These are phyloP conservation scores for Atta texana DNA, from an alignment of 1,140 invertebrate species.

Conservation along the genomic window DNA sequence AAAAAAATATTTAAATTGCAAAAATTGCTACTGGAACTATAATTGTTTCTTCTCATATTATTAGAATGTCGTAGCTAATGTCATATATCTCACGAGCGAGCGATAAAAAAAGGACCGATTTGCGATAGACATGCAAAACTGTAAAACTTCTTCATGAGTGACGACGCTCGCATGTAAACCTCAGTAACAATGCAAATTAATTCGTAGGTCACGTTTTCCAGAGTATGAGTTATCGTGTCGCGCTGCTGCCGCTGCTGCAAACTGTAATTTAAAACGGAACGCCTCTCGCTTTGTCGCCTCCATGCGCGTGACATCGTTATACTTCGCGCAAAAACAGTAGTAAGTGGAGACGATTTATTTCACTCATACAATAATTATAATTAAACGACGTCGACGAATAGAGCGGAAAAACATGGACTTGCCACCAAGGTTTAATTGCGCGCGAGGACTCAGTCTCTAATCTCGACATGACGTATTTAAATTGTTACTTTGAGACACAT, in stretches of 20 bases:
- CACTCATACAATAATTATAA: constrained; percentile 59
- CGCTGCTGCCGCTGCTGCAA: constrained; percentile 24
- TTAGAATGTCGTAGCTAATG: too few relatives aligned
- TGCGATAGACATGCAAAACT: not conserved
- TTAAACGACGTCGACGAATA: constrained; percentile 47
- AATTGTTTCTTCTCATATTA: too few relatives aligned
- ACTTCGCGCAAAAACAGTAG: constrained; percentile 46
- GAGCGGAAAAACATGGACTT: constrained; percentile 38
- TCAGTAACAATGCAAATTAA: constrained; percentile 54
- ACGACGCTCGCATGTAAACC: constrained; percentile 30
- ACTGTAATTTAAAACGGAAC: constrained; percentile 55
- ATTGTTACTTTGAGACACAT: not conserved
- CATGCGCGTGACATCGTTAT: constrained; percentile 57
- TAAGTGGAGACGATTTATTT: constrained; percentile 53
- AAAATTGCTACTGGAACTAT: too few relatives aligned
- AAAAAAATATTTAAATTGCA: too few relatives aligned
- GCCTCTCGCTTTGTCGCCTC: constrained; percentile 50
- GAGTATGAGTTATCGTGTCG: constrained; percentile 45
- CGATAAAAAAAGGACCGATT: not conserved
- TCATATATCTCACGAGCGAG: not conserved
- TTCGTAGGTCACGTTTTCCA: constrained; percentile 50
- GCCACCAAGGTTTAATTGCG: constrained; percentile 29
- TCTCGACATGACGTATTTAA: constrained; percentile 24
- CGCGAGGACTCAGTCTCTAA: constrained; percentile 8
- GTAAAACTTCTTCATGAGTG: not conserved